Base-by-base conservation (phyloP, 35 echinoderm and acorn worm genomes). In the Stichopus chloronotus region DNA sequence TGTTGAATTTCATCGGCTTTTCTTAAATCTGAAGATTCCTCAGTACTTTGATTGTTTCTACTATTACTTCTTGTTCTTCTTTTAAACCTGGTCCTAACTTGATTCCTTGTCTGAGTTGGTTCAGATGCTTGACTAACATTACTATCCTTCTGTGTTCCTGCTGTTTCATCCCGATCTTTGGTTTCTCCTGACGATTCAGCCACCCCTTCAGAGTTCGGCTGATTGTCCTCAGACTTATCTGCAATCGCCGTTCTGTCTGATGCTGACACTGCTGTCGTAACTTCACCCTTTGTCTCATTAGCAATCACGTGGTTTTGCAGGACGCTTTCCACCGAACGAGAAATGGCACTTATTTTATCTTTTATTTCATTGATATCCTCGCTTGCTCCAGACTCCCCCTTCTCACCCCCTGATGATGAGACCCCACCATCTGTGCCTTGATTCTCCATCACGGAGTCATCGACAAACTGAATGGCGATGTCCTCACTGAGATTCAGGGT, bases 391-490 rank as follows among this genome's bases (percentile, higher is more conserved):
- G n/a, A 58, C 5, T 4, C 60, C 7, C 14, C 87, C 52, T 89
- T 69, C 17, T 61, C 19, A 17, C 24, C 82, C 6, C 8, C 54
- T 7, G 55, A 58, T 5, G 21, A 53, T 85, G 5, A 14, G 6
- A 5, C 17, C 7, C 14, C 60, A 7, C 4, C 55, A 6, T 83
- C 55, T 3, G 30, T 6, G 16, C 52, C 80, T 52, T 53, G 80
- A 14, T 83, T 57, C 10, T 14, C 4, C 55, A 71, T 54, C 22
- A 61, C 20, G 19, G 87, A 89, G 52, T 89, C 87, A 59, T 89
- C 87, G 0, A 89, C 87, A 56, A 89, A 30, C 57, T 89, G 87
- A 89, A 89, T 89, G 6, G 87, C 60, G 5, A 89, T 89, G 61
- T 89, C 87, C 57, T 61, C 87, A 55, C 60, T 89, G 57, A 72